Percentiles rank a stretch among this genome's conserved stretches.
phyloP scores from a whole-genome alignment of 2,888 invertebrate species.

The Phengaris alcon region DNA sequence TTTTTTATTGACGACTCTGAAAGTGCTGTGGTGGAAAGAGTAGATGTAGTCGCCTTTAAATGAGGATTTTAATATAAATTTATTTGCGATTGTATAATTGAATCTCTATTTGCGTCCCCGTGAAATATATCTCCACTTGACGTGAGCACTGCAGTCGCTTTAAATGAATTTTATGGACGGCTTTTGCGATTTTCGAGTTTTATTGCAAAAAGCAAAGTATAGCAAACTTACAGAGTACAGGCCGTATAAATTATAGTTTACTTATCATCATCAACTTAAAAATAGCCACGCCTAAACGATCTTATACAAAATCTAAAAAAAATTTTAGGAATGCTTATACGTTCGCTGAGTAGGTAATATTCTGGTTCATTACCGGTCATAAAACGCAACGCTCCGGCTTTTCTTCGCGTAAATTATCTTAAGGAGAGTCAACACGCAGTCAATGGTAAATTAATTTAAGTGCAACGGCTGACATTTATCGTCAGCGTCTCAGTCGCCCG shows the following conservation, averaged over 20 bases:
- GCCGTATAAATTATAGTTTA: no score
- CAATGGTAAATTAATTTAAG: slow-evolving; percentile 17
- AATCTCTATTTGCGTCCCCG: slow-evolving; percentile 4
- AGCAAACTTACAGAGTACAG: no score
- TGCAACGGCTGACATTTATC: slow-evolving; percentile 9
- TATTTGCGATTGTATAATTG: slow-evolving; percentile 29
- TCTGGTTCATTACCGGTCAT: not conserved
- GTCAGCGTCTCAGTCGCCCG: slow-evolving; percentile 5
- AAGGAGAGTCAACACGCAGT: not conserved
- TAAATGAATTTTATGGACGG: slow-evolving; percentile 15
- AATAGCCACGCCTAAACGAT: no score
- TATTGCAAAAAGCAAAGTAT: not conserved
- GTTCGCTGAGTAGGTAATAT: not conserved
- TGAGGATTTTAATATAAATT: slow-evolving; percentile 32
- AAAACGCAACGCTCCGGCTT: slow-evolving; percentile 9
- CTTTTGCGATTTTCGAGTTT: not conserved
- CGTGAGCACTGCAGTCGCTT: not conserved
- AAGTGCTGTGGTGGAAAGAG: slow-evolving; percentile 64
- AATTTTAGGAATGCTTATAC: not conserved
- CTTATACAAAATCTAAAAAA: not conserved
- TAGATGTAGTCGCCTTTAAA: slow-evolving; percentile 47
- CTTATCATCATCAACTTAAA: no score
- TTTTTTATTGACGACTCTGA: slow-evolving; percentile 78
- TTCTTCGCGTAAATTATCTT: not conserved
- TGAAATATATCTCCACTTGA: not conserved